Evolutionary conservation across 2,888 invertebrate species (phyloP), one percentile per base, ranked within the genome.

Genomic region (Entomobrya multifasciata): DNA sequence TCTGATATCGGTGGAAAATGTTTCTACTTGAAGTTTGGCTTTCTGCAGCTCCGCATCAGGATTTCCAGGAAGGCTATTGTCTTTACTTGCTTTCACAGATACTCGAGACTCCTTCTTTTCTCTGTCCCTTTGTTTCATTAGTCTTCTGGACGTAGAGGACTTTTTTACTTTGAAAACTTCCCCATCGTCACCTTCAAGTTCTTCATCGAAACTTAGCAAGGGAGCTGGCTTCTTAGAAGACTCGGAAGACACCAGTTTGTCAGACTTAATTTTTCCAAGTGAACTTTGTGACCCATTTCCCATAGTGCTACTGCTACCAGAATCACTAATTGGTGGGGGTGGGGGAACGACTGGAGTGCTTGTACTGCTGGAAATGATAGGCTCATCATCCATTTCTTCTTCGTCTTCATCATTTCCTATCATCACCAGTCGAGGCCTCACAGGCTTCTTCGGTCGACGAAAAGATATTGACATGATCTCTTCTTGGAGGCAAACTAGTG

Each of bases 161-260:
- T 98, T 98, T 93, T 97, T 98, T 76, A 99, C 97, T 94, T 98
- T 96, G 93, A 99, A 98, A 77, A 96, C 95, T 93, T 98, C 98
- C 30, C 95, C 96, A 92, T 96, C 96, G 92, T 96, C 96, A 93
- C 90, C 91, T n/a, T 89, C 87, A 15, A 88, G 74, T 17, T 90
- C 89, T 44, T 90, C 89, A 57, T 89, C 90, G 60, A 91, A 91
- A 84, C 90, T 90, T 8, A 90, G 52, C 47, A 89, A 76, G 10
- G 87, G 86, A 4, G 20, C 3, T 47, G 80, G 74, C 49, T 74
- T 76, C 25, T 72, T 72, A 3, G 86, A 85, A 36, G 85, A 79
- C 49, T 81, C 86, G 52, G 72, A 65, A 41, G 79, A 57, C 55
- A 44, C 22, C 11, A 41, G 15, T 57, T 81, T 76, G n/a, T 86